Percentiles rank a stretch among this genome's conserved stretches.
phyloP scores from a whole-genome alignment of 1,140 invertebrate species.

The Chymomyza costata region DNA sequence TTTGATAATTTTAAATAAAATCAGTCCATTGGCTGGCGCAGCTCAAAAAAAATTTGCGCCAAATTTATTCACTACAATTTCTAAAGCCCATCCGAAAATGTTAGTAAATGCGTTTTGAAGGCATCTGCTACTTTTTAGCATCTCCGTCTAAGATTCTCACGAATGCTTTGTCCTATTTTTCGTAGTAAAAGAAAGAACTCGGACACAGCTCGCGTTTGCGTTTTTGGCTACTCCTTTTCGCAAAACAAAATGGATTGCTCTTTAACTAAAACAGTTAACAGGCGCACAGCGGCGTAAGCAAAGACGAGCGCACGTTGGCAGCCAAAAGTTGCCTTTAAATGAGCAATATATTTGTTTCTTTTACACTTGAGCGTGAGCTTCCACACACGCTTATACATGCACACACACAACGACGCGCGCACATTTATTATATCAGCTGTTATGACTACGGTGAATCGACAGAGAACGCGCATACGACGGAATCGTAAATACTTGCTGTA shows the following conservation, averaged over 20 bases:
- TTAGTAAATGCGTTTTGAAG: not conserved
- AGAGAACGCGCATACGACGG: not conserved
- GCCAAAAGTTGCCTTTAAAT: too few species aligned
- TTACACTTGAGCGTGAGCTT: slow-evolving; percentile 7
- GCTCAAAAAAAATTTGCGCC: too few species aligned
- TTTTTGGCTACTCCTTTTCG: slow-evolving; percentile 58
- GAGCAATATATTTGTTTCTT: slow-evolving; percentile 39
- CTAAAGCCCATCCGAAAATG: too few species aligned
- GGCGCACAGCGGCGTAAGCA: slow-evolving; percentile 40
- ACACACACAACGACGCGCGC: not conserved
- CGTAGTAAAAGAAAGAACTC: too few species aligned
- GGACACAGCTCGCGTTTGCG: slow-evolving; percentile 3
- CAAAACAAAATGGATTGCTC: slow-evolving; percentile 75
- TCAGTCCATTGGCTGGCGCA: too few species aligned
- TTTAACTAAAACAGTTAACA: slow-evolving; percentile 75
- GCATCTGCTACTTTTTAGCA: slow-evolving; percentile 13
- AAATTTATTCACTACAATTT: too few species aligned
- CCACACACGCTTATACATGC: not conserved
- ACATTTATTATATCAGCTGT: not conserved
- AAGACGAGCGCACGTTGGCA: slow-evolving; percentile 12
- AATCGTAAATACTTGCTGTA: slow-evolving; percentile 8
- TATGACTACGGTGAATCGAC: slow-evolving; percentile 22
- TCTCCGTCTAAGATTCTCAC: too few species aligned
- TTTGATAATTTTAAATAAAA: too few species aligned
- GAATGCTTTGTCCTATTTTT: too few species aligned